Evolutionary conservation across 1,140 invertebrate species (phyloP).

Genomic region (Drosophila ohnishii): DNA sequence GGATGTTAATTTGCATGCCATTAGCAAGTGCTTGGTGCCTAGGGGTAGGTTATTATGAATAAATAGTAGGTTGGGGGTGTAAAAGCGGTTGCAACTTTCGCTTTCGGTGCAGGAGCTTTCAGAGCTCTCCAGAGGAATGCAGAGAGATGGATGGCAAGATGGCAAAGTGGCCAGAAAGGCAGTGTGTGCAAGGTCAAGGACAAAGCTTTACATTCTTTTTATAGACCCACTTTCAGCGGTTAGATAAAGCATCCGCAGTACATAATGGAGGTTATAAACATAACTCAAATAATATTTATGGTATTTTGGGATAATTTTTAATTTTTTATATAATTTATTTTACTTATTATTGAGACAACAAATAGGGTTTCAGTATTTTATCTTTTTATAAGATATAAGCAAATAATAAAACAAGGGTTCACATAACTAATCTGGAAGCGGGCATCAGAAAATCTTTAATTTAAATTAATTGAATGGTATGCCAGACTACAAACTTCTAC

Average conservation of each 20-base stretch:
- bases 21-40: conserved; percentile 6
- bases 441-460: neutral
- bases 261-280: neutral
- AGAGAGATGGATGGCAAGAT: conserved; percentile 13
- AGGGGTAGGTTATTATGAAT: conserved; percentile 6
- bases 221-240: conserved; percentile 42
- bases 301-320: no score
- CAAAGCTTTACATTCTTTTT: conserved; percentile 59
- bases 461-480: neutral
- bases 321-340: neutral
- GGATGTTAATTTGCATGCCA: conserved; percentile 22
- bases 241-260: conserved; percentile 73
- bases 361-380: no score
- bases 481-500: no score
- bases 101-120: conserved; percentile 38
- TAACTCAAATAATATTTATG: neutral
- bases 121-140: conserved; percentile 23
- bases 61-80: neutral
- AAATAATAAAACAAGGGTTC: neutral
- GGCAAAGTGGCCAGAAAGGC: neutral
- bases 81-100: conserved; percentile 33
- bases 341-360: neutral
- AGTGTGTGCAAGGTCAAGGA: conserved; percentile 76
- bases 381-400: neutral
- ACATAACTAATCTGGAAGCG: neutral